A percentile compares a stretch with the other conserved stretches of the same genome.
Evolutionary conservation across 1,140 invertebrate genomes (phyloP).

Genomic region (Euura lappo): DNA sequence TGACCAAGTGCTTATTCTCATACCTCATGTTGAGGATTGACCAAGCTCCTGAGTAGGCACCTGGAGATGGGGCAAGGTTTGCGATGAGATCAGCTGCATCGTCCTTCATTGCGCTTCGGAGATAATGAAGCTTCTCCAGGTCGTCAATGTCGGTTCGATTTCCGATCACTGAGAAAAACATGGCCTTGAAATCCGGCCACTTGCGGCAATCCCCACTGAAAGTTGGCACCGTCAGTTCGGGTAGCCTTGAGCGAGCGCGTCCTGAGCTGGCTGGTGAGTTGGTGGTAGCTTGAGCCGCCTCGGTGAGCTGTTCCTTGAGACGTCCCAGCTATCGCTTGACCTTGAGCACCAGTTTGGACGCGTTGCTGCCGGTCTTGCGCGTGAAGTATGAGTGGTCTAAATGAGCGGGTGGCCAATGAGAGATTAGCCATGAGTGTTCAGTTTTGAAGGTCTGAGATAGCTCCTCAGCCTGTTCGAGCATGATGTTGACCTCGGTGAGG

Average conservation of each 20-base stretch:
- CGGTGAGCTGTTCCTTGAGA: background rate
- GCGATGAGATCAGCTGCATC: constrained; percentile 14
- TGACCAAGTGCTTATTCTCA: constrained; percentile 17
- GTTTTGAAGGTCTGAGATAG: background rate
- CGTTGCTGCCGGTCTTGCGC: background rate
- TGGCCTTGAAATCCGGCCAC: constrained; percentile 8
- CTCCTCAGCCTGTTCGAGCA: background rate
- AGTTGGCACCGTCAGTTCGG: background rate
- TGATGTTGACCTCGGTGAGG: background rate
- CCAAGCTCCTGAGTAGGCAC: constrained; percentile 7
- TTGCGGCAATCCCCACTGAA: constrained; percentile 8
- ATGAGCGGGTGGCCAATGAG: background rate
- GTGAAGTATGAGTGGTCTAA: background rate
- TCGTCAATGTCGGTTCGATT: background rate
- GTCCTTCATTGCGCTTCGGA: background rate
- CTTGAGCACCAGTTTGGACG: background rate
- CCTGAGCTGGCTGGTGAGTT: background rate
- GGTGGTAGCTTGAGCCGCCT: background rate
- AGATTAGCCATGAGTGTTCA: background rate
- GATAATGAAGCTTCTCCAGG: constrained; percentile 13
- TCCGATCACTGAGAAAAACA: background rate
- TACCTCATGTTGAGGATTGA: constrained; percentile 11
- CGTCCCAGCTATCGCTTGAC: background rate
- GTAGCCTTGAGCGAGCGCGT: background rate
- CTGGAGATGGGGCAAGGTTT: background rate